These are phyloP conservation scores for Drosophila santomea DNA, from an alignment of 1,140 invertebrate genomes.

Conservation along the genomic window DNA sequence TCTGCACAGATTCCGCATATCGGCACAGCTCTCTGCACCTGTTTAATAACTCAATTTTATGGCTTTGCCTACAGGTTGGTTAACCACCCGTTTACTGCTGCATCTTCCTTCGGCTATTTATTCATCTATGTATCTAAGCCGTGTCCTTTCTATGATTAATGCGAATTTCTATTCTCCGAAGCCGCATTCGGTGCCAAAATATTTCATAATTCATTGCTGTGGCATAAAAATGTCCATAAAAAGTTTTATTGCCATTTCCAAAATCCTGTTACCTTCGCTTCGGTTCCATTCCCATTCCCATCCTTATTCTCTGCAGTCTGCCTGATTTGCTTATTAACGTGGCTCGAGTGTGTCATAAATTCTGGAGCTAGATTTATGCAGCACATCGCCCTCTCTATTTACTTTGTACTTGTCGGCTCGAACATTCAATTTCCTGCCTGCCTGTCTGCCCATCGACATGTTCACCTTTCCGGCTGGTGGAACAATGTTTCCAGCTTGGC, in stretches of 20 bases:
- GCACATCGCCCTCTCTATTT: constrained; percentile 36
- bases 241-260: constrained; percentile 75
- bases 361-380: constrained; percentile 68
- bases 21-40: constrained; percentile 45
- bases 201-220: constrained; percentile 71
- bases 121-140: constrained; percentile 52
- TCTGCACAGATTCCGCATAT: constrained; percentile 4
- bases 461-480: constrained; percentile 29
- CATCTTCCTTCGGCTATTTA: constrained; percentile 40
- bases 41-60: constrained; percentile 80
- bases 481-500: constrained; percentile 12
- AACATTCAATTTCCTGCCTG: constrained; percentile 71
- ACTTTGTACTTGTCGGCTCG: constrained; percentile 57
- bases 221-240: constrained; percentile 71
- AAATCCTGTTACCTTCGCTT: constrained; percentile 25
- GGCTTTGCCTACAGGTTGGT: constrained; percentile 54
- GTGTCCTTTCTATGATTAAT: constrained; percentile 70
- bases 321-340: constrained; percentile 78
- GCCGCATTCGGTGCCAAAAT: constrained; percentile 58
- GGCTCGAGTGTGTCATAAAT: constrained; percentile 71
- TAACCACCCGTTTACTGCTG: not conserved
- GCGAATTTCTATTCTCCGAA: constrained; percentile 44
- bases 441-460: constrained; percentile 8
- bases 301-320: constrained; percentile 18
- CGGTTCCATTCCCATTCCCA: not conserved